A percentile compares a stretch with the other conserved stretches of the same genome.
phyloP scores from a whole-genome alignment of 2,113 vertebrate genomes.

The Oophaga pumilio region DNA sequence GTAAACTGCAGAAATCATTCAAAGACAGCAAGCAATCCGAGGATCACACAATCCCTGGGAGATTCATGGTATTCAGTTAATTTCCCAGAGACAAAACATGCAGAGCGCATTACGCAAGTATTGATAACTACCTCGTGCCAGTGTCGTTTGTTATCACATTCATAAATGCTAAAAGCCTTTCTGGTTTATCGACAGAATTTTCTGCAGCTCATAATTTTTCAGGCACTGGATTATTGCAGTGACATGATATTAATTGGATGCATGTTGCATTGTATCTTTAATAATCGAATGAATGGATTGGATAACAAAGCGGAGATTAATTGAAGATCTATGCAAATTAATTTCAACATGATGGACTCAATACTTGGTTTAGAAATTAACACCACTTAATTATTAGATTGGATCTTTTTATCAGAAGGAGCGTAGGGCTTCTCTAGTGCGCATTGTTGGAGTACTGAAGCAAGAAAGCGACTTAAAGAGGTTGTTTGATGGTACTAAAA shows the following conservation, averaged over 20 bases:
- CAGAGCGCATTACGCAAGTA: conserved; percentile 2
- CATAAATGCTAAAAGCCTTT: background rate
- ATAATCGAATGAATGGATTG: background rate
- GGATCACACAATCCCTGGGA: background rate
- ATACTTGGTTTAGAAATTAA: background rate
- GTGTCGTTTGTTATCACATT: conserved; percentile 8
- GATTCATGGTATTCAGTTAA: conserved; percentile 30
- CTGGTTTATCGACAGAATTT: conserved; percentile 7
- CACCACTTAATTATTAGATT: background rate
- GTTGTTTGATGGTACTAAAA: background rate
- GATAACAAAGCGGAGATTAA: background rate
- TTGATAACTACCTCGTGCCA: background rate
- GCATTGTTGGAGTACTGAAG: background rate
- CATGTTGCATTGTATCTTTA: background rate
- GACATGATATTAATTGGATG: background rate
- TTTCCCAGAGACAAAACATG: conserved; percentile 14
- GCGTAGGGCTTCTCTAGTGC: background rate
- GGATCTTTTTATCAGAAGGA: background rate
- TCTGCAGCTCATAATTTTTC: background rate
- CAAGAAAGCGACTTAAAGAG: background rate
- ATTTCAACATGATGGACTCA: background rate
- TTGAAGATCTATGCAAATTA: conserved; percentile 15
- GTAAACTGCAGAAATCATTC: conserved; percentile 37
- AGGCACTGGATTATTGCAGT: background rate
- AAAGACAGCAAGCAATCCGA: conserved; percentile 19